Base-by-base conservation (phyloP, 2,888 invertebrate species). In the Polyploca ridens region DNA sequence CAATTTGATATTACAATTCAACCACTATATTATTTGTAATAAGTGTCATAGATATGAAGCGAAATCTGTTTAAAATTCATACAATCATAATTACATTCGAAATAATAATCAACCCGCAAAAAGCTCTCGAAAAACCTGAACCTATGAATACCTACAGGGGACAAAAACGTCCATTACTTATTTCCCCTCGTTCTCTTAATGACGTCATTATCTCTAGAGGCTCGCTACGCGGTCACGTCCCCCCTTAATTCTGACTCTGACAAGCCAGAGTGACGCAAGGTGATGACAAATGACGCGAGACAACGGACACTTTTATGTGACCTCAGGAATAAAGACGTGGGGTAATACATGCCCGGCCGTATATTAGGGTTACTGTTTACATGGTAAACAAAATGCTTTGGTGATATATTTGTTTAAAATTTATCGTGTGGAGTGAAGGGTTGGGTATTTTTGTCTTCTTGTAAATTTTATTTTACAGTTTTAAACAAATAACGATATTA, bases 201-300 rank as follows among this genome's bases (percentile, higher is more conserved):
- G 91, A 91, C 90, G 87, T 90, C 90, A 90, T 91, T 90, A 90
- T 90, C 89, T 88, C 79, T 82, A 80, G 84, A 70, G 80, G 76
- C 77, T 76, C 71, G 81, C 77, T 78, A 77, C 77, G 79, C 82
- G 88, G 89, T 85, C 88, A 88, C 87, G 86, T 85, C 76, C 77
- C 74, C 81, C 83, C 85, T 84, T 86, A 85, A 85, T 85, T 86
- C 85, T 85, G 87, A 80, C 79, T 81, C 75, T 81, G 86, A 83
- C 87, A 58, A 64, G 62, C 62, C 35, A 27, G 80, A 83, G 78
- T 82, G 83, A 82, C 81, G 79, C 73, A 70, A 75, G 69, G 79
- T 79, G 79, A 84, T 88, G 88, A 88, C 85, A 85, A 87, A 89
- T 85, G 85, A 78, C 69, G 74, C 65, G 76, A 71, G 73, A 68